phyloP scores from a whole-genome alignment of 2,113 vertebrate species.

The Oxyruncus cristatus region DNA sequence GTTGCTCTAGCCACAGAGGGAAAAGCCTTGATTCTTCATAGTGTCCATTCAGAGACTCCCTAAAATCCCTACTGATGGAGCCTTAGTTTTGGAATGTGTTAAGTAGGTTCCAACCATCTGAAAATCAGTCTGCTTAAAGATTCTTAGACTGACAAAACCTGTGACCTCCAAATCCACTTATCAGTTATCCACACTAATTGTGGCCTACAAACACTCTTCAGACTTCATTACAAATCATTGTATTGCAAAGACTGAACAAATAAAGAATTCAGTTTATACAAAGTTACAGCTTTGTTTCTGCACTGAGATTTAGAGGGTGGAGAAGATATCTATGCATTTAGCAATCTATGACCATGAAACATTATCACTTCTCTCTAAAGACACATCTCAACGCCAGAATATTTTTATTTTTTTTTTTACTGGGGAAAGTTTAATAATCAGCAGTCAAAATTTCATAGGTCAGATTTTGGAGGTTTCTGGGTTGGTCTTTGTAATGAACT shows the following conservation, averaged over 20 bases:
- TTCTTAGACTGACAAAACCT: background rate
- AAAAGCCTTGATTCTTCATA: background rate
- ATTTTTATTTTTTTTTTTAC: background rate
- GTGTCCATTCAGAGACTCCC: background rate
- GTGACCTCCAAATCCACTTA: background rate
- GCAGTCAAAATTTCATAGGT: background rate
- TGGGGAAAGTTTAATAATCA: background rate
- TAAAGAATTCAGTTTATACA: background rate
- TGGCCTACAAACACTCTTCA: background rate
- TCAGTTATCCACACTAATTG: background rate
- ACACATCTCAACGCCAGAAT: background rate
- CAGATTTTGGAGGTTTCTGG: background rate
- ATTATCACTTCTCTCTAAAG: background rate
- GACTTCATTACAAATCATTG: background rate
- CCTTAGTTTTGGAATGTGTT: background rate
- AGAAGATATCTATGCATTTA: background rate
- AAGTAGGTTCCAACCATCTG: background rate
- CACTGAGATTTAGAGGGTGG: background rate
- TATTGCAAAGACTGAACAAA: background rate
- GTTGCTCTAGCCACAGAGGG: background rate
- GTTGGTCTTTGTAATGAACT: background rate
- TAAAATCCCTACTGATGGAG: background rate
- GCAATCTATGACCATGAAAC: background rate
- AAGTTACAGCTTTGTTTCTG: background rate
- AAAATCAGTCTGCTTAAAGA: background rate